Evolutionary conservation across 2,888 invertebrate species (phyloP), one percentile per base, ranked within the genome.

Genomic region (Morpho achilles): DNA sequence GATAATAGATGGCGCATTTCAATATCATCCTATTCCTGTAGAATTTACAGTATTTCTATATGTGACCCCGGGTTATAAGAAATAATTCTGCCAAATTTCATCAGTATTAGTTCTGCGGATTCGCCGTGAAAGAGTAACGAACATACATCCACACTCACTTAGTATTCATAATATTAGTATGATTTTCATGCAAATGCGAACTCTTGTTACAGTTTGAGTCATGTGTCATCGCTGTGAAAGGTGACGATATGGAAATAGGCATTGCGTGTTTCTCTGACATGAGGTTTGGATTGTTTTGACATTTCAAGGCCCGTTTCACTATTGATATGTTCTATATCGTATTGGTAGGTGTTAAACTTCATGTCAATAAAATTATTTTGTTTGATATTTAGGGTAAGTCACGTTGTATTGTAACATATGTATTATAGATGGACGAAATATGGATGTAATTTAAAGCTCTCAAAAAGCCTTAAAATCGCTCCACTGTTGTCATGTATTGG

Each of bases 171-270:
- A 16, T 16, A 16, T 16, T 16, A 16, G 16, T 16, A 16, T 1
- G 16, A 16, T 32, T 32, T 45, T 8, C n/a, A 10, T 10, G 32
- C 39, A 5, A 45, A 44, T 52, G 52, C 44, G 10, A 45, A 44
- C 44, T 52, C 44, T 52, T 8, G 50, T 63, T 59, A 46, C 49
- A 44, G 57, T 53, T 47, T 47, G 45, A 48, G 61, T 64, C 50
- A 68, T 66, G 65, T 66, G 64, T 62, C 68, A 69, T 71, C 72
- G 72, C 75, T 85, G 79, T 79, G 79, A 87, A 87, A 87, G 87
- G 88, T 87, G 83, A 86, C 82, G 75, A 67, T 87, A 88, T 87
- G 87, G 71, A 87, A 85, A 87, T 88, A 82, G 79, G 80, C 68
- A 82, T 82, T 82, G 82, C 82, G 83, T 79, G 80, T 72, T 67